phyloP scores from a whole-genome alignment of 1,140 invertebrate species.

The Apocrypta bakeri region DNA sequence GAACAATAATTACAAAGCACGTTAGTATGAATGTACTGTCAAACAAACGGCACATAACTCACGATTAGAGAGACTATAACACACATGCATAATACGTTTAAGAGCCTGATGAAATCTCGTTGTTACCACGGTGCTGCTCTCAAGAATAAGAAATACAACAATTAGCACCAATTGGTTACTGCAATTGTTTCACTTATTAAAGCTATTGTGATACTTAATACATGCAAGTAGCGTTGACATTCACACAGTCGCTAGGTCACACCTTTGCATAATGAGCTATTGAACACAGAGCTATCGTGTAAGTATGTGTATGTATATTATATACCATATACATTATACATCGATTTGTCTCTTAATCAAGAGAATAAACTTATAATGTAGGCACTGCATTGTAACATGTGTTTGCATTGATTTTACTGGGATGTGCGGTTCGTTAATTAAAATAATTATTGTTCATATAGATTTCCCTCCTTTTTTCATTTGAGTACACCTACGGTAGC shows the following conservation, averaged over 20 bases:
- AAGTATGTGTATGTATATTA: no score
- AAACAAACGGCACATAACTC: constrained; percentile 15
- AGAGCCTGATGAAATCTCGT: not conserved
- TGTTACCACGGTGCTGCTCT: not conserved
- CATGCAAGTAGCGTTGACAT: not conserved
- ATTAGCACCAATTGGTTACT: constrained; percentile 17
- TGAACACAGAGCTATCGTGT: no score
- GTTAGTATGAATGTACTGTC: not conserved
- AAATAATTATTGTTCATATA: constrained; percentile 38
- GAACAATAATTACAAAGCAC: constrained; percentile 6
- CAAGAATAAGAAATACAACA: not conserved
- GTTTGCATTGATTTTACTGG: not conserved
- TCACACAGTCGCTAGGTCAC: no score
- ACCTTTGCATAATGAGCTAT: not conserved
- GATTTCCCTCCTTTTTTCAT: not conserved
- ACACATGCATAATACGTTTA: no score
- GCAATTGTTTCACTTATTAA: constrained; percentile 25
- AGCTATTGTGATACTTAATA: not conserved
- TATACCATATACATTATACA: no score
- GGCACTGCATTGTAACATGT: not conserved
- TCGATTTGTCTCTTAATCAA: not conserved
- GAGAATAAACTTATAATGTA: constrained; percentile 10
- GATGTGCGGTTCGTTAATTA: not conserved
- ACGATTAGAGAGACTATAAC: no score
- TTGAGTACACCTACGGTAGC: not conserved